Evolutionary conservation across 2,888 invertebrate species (phyloP).

Genomic region (Acanthosepion esculentum): DNA sequence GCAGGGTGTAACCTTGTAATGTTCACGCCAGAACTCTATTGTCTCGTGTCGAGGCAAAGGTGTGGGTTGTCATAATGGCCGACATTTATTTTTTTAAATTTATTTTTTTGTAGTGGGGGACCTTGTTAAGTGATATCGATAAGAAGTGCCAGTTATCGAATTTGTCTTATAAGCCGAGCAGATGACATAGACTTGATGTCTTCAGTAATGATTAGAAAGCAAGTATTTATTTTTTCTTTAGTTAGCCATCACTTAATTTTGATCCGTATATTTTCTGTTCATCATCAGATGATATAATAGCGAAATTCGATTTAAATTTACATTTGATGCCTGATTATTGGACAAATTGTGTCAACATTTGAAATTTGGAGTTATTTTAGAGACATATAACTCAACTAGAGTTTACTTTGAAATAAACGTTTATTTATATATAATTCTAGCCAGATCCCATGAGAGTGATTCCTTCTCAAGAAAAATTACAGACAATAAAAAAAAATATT

Average conservation of each 20-base stretch:
- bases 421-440: no score
- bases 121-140: neutral
- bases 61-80: neutral
- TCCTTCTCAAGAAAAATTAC: no score
- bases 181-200: neutral
- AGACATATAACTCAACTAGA: neutral
- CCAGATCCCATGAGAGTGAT: no score
- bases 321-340: neutral
- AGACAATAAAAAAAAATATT: no score
- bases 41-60: constrained; percentile 33
- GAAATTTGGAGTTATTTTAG: no score
- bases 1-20: constrained; percentile 21
- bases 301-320: neutral
- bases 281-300: neutral
- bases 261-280: neutral
- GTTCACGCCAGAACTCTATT: neutral
- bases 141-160: neutral
- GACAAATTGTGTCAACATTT: no score
- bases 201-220: neutral
- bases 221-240: neutral
- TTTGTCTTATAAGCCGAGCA: neutral
- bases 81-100: neutral
- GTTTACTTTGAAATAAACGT: neutral
- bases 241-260: neutral
- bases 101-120: neutral